Percentiles rank a stretch among this genome's conserved stretches.
Conservation (phyloP, 2,113 vertebrate genomes). For the Rhinogobius similis region DNA sequence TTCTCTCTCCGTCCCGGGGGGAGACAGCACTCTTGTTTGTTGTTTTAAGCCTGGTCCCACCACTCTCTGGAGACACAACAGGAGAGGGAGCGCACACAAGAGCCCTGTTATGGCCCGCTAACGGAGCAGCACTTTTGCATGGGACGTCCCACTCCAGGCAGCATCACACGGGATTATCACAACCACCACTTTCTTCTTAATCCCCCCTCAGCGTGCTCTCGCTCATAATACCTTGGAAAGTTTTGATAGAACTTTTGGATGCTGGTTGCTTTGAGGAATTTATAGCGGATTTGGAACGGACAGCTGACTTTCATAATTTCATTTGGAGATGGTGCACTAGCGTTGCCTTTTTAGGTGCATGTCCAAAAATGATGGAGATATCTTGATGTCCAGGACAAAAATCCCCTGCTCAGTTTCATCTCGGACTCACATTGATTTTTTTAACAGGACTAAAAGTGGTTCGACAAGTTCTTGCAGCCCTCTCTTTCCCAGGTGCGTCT, state of each 20-base stretch:
- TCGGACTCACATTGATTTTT: conserved; percentile 9
- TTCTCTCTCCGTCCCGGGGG: conserved; percentile 39
- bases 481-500: conserved; percentile 22
- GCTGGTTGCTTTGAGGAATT: conserved; percentile 39
- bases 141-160: conserved; percentile 61
- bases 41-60: conserved; percentile 72
- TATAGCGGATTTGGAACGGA: conserved; percentile 42
- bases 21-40: conserved; percentile 71
- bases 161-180: conserved; percentile 69
- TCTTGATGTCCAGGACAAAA: conserved; percentile 18
- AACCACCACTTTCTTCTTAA: conserved; percentile 16
- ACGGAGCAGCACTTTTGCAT: conserved; percentile 47
- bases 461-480: not conserved
- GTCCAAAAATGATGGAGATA: conserved; percentile 42
- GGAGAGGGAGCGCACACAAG: conserved; percentile 47
- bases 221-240: not conserved
- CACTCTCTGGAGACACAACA: conserved; percentile 64
- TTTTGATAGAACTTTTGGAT: conserved; percentile 24
- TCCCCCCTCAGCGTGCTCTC: not conserved
- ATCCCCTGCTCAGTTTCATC: conserved; percentile 30
- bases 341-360: conserved; percentile 62
- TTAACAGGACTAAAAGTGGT: not conserved
- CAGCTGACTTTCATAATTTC: conserved; percentile 52
- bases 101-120: conserved; percentile 32
- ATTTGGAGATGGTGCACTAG: conserved; percentile 36